Evolutionary conservation across 2,113 vertebrate genomes (phyloP).

Genomic region (Mesembrinibis cayennensis): DNA sequence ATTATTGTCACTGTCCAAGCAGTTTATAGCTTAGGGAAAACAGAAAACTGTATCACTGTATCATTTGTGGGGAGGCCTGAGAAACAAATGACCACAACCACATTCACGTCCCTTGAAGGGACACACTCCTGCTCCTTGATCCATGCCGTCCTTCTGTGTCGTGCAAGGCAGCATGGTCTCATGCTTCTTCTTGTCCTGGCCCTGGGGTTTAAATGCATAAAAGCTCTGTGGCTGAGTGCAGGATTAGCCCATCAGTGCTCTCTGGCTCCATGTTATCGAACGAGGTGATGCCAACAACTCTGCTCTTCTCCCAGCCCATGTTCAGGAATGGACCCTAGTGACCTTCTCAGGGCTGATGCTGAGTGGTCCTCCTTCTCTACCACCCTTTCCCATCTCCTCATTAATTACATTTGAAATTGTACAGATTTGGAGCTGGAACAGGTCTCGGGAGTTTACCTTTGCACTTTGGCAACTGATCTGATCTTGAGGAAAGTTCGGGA

Average conservation of each 20-base stretch:
- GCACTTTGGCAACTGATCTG: background rate
- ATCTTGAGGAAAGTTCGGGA: background rate
- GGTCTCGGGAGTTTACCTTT: background rate
- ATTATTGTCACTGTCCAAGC: background rate
- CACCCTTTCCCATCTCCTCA: background rate
- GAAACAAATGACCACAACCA: background rate
- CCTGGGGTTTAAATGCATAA: background rate
- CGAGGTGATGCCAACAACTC: background rate
- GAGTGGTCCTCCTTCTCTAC: background rate
- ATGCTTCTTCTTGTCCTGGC: background rate
- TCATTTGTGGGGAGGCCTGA: background rate
- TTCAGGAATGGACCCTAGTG: no score
- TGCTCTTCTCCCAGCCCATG: background rate
- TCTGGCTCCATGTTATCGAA: background rate
- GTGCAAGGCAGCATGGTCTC: background rate
- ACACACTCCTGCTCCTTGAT: background rate
- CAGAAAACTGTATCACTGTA: background rate
- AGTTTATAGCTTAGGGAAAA: background rate
- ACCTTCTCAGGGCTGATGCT: background rate
- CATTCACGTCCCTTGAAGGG: accelerated
- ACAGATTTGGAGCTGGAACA: background rate
- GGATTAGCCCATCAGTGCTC: no score
- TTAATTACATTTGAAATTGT: background rate
- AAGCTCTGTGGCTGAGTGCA: background rate
- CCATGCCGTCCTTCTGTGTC: no score